Evolutionary conservation across 2,797 vertebrate genomes (phyloP), one percentile per base, ranked within the genome.

Genomic region (Distichodus sexfasciatus): DNA sequence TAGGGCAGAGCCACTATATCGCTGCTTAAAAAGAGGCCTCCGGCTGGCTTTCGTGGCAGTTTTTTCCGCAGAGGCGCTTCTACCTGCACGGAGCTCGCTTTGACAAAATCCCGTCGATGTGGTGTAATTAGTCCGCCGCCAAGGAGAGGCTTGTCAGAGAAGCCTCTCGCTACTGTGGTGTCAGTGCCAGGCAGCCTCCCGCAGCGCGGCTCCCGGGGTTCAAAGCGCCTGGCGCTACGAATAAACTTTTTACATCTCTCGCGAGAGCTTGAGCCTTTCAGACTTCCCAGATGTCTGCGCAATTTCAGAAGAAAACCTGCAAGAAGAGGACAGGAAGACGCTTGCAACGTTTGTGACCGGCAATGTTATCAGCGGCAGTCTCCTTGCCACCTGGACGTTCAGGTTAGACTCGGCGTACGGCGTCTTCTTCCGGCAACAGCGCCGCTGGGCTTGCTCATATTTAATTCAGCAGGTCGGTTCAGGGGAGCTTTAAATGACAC

Each of bases 391-490:
- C 10, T 57, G 7, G 10, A 12, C 9, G 6, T 19, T 19, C 24
- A 17, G 14, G 15, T 57, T 23, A 57, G 29, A 58, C 15, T 6
- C 11, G 28, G 6, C 24, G 17, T 29, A 11, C 40, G 0, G 21
- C 14, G 19, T 54, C 47, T 53, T 48, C 28, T 53, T n/a, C 36
- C 44, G 59, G 57, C 5, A 4, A 12, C 48, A 62, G 33, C 6
- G 21, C 47, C 31, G 7, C 15, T n/a, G 23, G 26, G 10, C 44
- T 36, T 43, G 21, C 46, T 79, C 50, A 80, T 81, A 43, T 77
- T 79, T 84, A 77, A 84, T 82, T 81, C 72, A 81, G 47, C 17
- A 51, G 66, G 31, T 44, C 38, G 51, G 38, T 72, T 75, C 65
- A 60, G 7, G 36, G 69, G 60, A 80, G 69, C 69, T 71, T 72